Conservation (phyloP, 2,113 vertebrate genomes). For the Sapayoa aenigma region DNA sequence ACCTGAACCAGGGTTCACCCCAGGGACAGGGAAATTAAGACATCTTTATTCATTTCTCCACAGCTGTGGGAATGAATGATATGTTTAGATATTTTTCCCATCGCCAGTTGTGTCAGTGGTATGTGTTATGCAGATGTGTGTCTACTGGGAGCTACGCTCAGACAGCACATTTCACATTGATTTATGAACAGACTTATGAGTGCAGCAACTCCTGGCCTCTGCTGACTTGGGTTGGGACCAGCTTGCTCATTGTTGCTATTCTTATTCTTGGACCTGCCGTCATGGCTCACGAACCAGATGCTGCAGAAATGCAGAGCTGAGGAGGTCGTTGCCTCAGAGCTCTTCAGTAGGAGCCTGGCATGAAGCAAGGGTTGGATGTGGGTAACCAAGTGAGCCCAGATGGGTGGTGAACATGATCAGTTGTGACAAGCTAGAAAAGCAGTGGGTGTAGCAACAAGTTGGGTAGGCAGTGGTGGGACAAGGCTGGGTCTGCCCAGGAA, state of each 20-base stretch:
- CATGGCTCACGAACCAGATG: neutral
- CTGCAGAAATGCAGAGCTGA: neutral
- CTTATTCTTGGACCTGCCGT: constrained; percentile 8
- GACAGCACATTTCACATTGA: constrained; percentile 45
- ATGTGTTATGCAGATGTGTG: constrained; percentile 52
- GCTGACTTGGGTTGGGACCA: constrained; percentile 3
- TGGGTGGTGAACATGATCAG: neutral
- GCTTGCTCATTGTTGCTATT: constrained; percentile 10
- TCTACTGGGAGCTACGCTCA: constrained; percentile 29
- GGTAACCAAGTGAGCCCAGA: neutral
- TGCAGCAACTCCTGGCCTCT: neutral
- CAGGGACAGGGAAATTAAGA: neutral
- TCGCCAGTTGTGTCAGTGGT: neutral
- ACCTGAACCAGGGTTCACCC: constrained; percentile 25
- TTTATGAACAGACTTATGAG: constrained; percentile 45
- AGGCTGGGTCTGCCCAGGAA: neutral
- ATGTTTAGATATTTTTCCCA: constrained; percentile 35
- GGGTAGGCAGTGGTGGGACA: neutral
- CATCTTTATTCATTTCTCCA: neutral
- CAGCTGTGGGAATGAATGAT: constrained; percentile 45
- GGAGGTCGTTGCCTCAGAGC: neutral
- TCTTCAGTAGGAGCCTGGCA: neutral
- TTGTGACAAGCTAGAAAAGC: neutral
- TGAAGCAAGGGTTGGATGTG: neutral
- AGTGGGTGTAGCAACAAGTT: neutral